Conservation (phyloP, 2,888 invertebrate species). For the Coremacera marginata region DNA sequence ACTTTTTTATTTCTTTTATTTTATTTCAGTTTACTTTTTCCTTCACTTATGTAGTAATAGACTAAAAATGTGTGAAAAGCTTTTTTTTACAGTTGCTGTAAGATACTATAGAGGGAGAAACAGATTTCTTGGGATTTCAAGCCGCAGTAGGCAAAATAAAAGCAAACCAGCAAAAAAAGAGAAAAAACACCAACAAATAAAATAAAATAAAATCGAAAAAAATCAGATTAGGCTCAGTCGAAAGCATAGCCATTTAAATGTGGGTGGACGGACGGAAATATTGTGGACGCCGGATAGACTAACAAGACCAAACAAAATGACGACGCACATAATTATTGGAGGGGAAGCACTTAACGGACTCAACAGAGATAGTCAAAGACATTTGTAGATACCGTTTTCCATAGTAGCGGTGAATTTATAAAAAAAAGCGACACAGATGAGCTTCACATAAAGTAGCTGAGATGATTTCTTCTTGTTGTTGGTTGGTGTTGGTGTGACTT, state of each 20-base stretch:
- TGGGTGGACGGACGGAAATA: background rate
- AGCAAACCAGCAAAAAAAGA: background rate
- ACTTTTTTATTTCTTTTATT: too few relatives aligned
- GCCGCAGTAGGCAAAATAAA: background rate
- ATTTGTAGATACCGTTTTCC: background rate
- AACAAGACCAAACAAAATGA: constrained; percentile 4
- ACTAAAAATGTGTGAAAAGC: constrained; percentile 1
- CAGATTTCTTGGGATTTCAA: too few relatives aligned
- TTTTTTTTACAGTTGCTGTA: background rate
- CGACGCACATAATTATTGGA: constrained; percentile 13
- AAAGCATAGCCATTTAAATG: background rate
- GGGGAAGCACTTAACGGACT: constrained; percentile 21
- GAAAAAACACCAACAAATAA: too few relatives aligned
- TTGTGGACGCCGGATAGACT: background rate
- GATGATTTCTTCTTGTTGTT: background rate
- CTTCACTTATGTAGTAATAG: background rate
- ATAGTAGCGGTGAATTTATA: background rate
- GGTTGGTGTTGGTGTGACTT: background rate
- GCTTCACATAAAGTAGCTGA: background rate
- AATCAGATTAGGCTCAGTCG: background rate
- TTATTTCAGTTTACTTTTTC: too few relatives aligned
- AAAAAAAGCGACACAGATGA: background rate
- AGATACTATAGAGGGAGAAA: background rate
- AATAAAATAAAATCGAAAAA: background rate
- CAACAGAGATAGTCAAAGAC: background rate